These are phyloP conservation scores for Astatotilapia flaviijosephi DNA, from an alignment of 2,113 vertebrate genomes.

Conservation along the genomic window DNA sequence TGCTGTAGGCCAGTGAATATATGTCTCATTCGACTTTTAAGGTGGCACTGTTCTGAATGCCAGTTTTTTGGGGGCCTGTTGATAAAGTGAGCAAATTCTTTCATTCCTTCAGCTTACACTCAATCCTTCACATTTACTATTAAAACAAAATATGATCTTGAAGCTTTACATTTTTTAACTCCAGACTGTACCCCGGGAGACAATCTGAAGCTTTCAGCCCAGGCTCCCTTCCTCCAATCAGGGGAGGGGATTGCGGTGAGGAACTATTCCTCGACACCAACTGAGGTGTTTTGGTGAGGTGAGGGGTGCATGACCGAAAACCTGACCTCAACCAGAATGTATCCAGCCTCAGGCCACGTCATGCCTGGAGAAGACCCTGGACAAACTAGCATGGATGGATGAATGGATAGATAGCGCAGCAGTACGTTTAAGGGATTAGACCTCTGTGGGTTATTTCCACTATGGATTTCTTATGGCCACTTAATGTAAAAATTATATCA, in stretches of 20 bases:
- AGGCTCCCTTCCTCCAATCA: not conserved
- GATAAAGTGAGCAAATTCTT: not conserved
- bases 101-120: not conserved
- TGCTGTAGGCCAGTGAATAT: not conserved
- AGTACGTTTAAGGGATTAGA: not conserved
- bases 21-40: not conserved
- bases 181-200: not conserved
- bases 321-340: not conserved
- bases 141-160: not conserved
- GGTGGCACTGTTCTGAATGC: not conserved
- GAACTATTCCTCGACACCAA: not conserved
- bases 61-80: not conserved
- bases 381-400: not conserved
- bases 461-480: not conserved
- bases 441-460: not conserved
- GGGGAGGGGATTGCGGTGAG: not conserved
- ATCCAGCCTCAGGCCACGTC: not conserved
- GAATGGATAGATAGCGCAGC: not conserved
- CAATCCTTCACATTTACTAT: not conserved
- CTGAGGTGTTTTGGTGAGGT: not conserved
- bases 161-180: not conserved
- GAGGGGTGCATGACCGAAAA: not conserved
- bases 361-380: not conserved
- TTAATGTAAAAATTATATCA: not conserved
- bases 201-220: not conserved